Percentiles rank a stretch among this genome's conserved stretches.
phyloP scores from a whole-genome alignment of 1,140 invertebrate genomes.

The Ridgeia piscesae region DNA sequence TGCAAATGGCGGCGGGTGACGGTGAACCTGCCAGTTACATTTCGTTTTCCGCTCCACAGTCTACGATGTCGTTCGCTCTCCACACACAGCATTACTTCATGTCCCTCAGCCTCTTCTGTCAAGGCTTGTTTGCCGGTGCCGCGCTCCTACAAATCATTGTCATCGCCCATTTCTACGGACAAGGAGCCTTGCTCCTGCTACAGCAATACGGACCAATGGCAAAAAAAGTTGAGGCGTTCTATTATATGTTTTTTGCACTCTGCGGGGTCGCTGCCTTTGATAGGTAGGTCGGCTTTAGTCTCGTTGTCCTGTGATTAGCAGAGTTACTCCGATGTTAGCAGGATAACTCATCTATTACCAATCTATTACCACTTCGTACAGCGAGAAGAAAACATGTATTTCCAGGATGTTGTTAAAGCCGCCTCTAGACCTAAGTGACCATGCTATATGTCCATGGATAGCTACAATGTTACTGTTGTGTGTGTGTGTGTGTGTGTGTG shows the following conservation, averaged over 20 bases:
- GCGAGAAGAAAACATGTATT: too few species aligned
- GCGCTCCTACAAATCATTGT: neutral
- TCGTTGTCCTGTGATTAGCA: neutral
- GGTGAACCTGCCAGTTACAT: neutral
- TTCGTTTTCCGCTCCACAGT: neutral
- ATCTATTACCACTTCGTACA: too few species aligned
- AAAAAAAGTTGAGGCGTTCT: neutral
- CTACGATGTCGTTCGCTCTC: neutral
- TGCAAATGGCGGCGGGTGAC: neutral
- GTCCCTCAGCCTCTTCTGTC: neutral
- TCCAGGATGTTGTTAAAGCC: too few species aligned
- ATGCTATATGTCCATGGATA: too few species aligned
- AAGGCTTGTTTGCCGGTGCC: neutral
- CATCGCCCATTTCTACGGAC: neutral
- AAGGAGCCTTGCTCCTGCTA: neutral
- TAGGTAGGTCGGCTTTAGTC: neutral
- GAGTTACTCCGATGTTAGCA: too few species aligned
- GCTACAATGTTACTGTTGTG: too few species aligned
- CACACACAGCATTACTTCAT: neutral
- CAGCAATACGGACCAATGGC: neutral
- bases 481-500: too few species aligned
- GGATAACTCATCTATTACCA: too few species aligned
- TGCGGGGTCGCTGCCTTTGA: neutral
- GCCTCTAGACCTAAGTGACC: too few species aligned
- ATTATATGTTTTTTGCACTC: neutral